phyloP scores from a whole-genome alignment of 2,113 vertebrate species.

The Hiodon alosoides region DNA sequence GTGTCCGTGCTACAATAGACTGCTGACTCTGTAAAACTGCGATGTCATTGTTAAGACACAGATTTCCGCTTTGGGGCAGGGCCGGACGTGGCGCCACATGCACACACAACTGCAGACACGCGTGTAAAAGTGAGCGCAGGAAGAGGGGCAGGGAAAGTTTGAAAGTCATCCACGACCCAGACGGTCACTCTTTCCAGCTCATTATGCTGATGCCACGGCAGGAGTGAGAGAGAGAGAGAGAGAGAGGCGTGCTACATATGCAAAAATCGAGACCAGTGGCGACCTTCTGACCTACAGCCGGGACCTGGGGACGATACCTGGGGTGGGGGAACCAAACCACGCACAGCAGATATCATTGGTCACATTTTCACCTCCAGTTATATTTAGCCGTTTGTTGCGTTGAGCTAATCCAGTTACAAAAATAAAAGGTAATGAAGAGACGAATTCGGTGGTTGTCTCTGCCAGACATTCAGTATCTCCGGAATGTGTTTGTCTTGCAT shows the following conservation, averaged over 20 bases:
- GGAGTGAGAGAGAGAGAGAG: not conserved
- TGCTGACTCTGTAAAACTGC: too few species aligned
- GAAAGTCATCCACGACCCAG: conserved; percentile 3
- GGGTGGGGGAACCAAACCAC: not conserved
- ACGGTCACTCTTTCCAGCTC: conserved; percentile 5
- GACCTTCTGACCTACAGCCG: not conserved
- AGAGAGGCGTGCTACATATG: not conserved
- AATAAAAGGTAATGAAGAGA: too few species aligned
- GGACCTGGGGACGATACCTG: not conserved
- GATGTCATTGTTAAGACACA: too few species aligned
- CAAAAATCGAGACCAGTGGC: not conserved
- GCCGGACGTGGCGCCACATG: too few species aligned
- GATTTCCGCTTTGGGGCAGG: too few species aligned
- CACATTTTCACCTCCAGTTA: not conserved
- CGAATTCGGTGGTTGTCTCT: too few species aligned
- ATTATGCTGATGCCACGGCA: conserved; percentile 6
- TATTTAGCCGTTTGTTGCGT: not conserved
- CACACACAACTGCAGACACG: not conserved
- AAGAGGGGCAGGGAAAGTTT: not conserved
- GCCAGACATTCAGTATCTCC: too few species aligned
- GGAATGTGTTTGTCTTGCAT: too few species aligned
- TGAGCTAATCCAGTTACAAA: too few species aligned
- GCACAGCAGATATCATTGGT: not conserved
- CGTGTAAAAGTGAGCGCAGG: not conserved
- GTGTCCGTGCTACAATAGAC: not conserved